Conservation (phyloP, 2,888 invertebrate genomes). For the Caenorhabditis angaria region DNA sequence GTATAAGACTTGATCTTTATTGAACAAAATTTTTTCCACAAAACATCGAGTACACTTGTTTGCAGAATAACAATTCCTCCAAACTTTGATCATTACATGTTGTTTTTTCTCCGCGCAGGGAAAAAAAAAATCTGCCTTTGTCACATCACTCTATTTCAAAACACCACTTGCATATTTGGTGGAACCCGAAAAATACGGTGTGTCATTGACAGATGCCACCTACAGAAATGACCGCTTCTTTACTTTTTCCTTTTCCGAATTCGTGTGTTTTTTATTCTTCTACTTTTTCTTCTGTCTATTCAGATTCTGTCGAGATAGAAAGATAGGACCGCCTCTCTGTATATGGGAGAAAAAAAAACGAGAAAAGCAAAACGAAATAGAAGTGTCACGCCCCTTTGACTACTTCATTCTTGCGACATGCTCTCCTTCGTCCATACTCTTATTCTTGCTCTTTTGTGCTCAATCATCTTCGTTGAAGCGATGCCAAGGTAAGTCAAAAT, state of each 20-base stretch:
- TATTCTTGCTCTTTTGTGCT: slow-evolving; percentile 49
- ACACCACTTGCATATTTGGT: background rate
- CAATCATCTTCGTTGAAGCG: slow-evolving; percentile 45
- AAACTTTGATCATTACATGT: no score
- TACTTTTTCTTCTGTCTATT: background rate
- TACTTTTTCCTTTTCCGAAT: no score
- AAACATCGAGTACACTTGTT: no score
- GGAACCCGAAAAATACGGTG: background rate
- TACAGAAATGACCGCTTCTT: background rate
- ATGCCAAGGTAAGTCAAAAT: slow-evolving; percentile 40
- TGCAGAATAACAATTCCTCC: no score
- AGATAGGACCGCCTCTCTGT: background rate
- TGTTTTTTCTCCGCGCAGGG: background rate
- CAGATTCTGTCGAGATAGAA: background rate
- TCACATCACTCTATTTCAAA: background rate
- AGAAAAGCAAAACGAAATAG: no score
- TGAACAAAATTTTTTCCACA: no score
- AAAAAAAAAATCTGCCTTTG: background rate
- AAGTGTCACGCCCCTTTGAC: slow-evolving; percentile 24
- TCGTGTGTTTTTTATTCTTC: background rate
- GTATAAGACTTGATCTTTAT: no score
- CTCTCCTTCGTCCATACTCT: slow-evolving; percentile 47
- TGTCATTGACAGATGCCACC: background rate
- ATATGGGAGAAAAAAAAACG: background rate
- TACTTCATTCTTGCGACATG: slow-evolving; percentile 50